A percentile compares a stretch with the other conserved stretches of the same genome.
Conservation (phyloP, 2,113 vertebrate genomes). For the Notothenia coriiceps region DNA sequence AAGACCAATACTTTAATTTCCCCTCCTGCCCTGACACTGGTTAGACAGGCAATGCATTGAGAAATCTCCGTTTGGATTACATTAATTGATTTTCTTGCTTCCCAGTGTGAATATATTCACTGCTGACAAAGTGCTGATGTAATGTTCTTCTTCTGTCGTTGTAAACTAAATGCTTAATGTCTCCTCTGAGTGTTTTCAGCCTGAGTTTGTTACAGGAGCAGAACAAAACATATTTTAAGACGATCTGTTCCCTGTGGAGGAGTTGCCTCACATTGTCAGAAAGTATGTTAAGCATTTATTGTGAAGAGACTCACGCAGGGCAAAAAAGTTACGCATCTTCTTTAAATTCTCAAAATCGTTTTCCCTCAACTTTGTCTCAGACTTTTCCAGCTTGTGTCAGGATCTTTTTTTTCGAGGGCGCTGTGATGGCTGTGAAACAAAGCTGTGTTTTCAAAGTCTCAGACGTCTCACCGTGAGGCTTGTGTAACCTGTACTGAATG, state of each 20-base stretch:
- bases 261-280: constrained; percentile 16
- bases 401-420: neutral
- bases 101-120: constrained; percentile 46
- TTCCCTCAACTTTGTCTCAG: no score
- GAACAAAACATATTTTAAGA: neutral
- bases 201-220: constrained; percentile 8
- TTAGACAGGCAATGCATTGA: constrained; percentile 30
- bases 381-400: neutral
- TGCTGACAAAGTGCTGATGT: constrained; percentile 28
- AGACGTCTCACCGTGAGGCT: constrained; percentile 62
- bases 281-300: neutral
- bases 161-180: neutral
- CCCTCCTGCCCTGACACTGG: constrained; percentile 10
- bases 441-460: constrained; percentile 46
- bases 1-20: constrained; percentile 37
- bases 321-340: neutral
- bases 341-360: neutral
- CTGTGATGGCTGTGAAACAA: constrained; percentile 19
- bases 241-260: neutral
- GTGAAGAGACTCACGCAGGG: neutral
- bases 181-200: neutral
- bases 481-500: neutral
- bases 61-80: constrained; percentile 33
- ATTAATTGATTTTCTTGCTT: constrained; percentile 35
- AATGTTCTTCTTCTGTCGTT: neutral